These are phyloP conservation scores for Eilema depressum DNA, from an alignment of 2,888 invertebrate species.

Conservation along the genomic window DNA sequence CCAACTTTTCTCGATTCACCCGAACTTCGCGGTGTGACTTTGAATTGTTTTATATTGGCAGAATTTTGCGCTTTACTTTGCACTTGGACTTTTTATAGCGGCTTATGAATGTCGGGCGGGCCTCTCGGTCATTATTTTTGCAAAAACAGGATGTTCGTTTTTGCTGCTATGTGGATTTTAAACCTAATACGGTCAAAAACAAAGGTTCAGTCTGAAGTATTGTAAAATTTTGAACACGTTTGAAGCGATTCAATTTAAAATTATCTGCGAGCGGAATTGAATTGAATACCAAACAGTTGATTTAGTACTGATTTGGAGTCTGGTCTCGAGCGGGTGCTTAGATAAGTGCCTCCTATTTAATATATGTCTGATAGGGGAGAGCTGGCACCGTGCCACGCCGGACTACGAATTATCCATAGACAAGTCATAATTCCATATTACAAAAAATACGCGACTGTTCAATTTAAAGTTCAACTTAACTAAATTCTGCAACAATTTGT, in stretches of 20 bases:
- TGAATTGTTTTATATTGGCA: constrained; percentile 40
- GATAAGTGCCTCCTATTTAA: constrained; percentile 80
- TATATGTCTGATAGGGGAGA: constrained; percentile 60
- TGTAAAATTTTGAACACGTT: constrained; percentile 37
- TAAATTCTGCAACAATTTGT: neutral
- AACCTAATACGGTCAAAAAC: constrained; percentile 20
- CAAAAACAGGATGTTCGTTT: constrained; percentile 28
- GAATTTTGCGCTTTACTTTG: constrained; percentile 29
- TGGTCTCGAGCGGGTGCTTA: constrained; percentile 64
- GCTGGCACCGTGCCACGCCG: constrained; percentile 67
- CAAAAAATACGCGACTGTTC: neutral
- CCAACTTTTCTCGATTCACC: constrained; percentile 61
- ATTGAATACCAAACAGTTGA: constrained; percentile 70
- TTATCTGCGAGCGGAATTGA: constrained; percentile 61
- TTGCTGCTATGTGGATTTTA: constrained; percentile 15
- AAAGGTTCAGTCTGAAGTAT: constrained; percentile 18
- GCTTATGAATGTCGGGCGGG: constrained; percentile 25
- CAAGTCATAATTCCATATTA: constrained; percentile 43
- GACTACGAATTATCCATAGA: constrained; percentile 53
- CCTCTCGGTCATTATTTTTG: constrained; percentile 20
- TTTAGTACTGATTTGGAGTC: constrained; percentile 73
- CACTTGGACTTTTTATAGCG: constrained; percentile 25
- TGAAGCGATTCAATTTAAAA: constrained; percentile 54
- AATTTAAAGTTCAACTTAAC: neutral
- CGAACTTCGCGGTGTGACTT: constrained; percentile 56